Conservation (phyloP, 2,888 invertebrate species). For the Cyclophora punctaria region DNA sequence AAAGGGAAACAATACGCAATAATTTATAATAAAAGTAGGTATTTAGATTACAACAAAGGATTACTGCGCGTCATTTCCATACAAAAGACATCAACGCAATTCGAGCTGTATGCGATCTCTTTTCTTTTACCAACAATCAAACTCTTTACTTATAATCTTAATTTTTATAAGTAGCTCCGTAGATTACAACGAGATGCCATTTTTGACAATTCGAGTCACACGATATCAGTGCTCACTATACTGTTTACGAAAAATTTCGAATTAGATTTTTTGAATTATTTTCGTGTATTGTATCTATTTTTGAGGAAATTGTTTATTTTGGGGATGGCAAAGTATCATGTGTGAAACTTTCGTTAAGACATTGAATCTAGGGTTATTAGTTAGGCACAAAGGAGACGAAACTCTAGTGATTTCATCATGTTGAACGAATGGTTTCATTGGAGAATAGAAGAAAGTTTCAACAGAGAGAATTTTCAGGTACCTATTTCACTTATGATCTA, state of each 20-base stretch:
- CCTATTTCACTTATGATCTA: no score
- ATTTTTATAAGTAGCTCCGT: constrained; percentile 16
- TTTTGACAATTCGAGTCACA: constrained; percentile 23
- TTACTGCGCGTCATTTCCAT: not conserved
- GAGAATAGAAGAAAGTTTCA: constrained; percentile 48
- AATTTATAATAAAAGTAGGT: no score
- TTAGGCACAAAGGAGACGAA: constrained; percentile 41
- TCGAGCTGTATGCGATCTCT: constrained; percentile 7
- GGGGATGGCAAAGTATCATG: constrained; percentile 68
- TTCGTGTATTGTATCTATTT: constrained; percentile 61
- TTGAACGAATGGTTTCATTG: constrained; percentile 70
- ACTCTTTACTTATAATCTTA: constrained; percentile 3
- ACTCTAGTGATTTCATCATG: constrained; percentile 56
- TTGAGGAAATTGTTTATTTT: constrained; percentile 70
- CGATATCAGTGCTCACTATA: constrained; percentile 47
- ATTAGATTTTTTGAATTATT: constrained; percentile 65
- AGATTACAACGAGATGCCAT: constrained; percentile 17
- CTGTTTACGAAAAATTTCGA: constrained; percentile 62
- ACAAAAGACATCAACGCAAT: constrained; percentile 15
- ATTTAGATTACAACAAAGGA: no score
- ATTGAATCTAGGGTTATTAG: constrained; percentile 37
- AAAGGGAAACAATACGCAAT: no score
- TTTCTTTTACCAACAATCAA: not conserved
- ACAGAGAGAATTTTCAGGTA: constrained; percentile 59
- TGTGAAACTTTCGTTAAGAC: constrained; percentile 51